These are phyloP conservation scores for Nothobranchius kuhntae DNA, from an alignment of 2,113 vertebrate species.

Conservation along the genomic window DNA sequence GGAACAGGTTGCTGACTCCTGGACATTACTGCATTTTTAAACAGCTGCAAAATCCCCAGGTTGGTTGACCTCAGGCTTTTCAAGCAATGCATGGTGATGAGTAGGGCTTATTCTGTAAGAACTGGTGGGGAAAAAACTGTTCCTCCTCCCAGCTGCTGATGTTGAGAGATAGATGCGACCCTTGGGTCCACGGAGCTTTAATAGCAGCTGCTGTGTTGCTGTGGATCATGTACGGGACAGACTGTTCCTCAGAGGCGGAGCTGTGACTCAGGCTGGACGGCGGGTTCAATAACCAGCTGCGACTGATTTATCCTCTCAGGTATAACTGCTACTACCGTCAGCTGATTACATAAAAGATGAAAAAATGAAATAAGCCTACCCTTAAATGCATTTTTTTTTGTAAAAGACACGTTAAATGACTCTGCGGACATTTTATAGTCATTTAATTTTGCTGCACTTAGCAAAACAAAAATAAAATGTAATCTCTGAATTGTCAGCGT, in stretches of 20 bases:
- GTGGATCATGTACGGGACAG: slow-evolving; percentile 26
- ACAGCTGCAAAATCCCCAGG: slow-evolving; percentile 55
- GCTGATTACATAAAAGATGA: background rate
- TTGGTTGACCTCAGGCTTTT: slow-evolving; percentile 69
- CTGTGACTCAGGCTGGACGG: slow-evolving; percentile 27
- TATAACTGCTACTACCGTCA: background rate
- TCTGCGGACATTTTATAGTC: too few species aligned
- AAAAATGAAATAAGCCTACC: too few species aligned
- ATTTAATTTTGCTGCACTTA: too few species aligned
- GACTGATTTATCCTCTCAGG: background rate
- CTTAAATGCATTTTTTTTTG: too few species aligned
- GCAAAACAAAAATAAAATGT: too few species aligned
- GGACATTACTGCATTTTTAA: slow-evolving; percentile 66
- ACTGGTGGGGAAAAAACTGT: background rate
- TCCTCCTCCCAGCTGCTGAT: background rate
- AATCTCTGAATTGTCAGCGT: too few species aligned
- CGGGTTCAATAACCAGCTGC: slow-evolving; percentile 44
- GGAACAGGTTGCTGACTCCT: slow-evolving; percentile 50
- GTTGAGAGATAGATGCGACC: slow-evolving; percentile 22
- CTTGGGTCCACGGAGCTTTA: slow-evolving; percentile 41
- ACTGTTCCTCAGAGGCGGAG: slow-evolving; percentile 50
- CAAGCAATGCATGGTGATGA: slow-evolving; percentile 73
- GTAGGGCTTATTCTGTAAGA: slow-evolving; percentile 24
- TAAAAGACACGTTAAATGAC: too few species aligned
- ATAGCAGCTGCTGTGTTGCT: slow-evolving; percentile 47